phyloP scores from a whole-genome alignment of 1,140 invertebrate genomes.

The Heliconius hewitsoni region DNA sequence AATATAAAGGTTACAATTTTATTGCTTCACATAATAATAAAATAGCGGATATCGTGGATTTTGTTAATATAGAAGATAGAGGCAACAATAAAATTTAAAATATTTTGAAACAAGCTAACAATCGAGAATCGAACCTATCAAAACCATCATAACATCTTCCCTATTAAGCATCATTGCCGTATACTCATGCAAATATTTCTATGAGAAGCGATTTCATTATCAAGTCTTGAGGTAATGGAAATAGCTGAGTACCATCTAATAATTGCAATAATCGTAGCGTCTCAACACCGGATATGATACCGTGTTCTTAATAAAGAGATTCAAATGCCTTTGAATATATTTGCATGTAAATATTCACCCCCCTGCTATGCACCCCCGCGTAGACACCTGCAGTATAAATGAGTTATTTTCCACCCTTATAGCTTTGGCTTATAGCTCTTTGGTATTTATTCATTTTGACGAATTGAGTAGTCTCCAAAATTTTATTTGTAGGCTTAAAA shows the following conservation, averaged over 20 bases:
- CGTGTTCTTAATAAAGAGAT: conserved; percentile 35
- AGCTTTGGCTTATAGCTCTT: conserved; percentile 10
- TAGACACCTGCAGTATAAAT: conserved; percentile 35
- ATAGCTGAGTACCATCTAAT: not conserved
- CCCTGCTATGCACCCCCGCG: conserved; percentile 3
- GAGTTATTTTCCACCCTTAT: conserved; percentile 23
- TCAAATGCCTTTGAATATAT: conserved; percentile 35
- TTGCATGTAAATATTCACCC: conserved; percentile 36
- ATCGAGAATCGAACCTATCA: too few relatives aligned
- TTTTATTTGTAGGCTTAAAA: not conserved
- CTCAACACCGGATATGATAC: conserved; percentile 4
- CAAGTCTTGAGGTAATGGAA: not conserved
- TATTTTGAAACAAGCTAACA: too few relatives aligned
- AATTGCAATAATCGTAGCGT: conserved; percentile 2
- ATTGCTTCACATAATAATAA: too few relatives aligned
- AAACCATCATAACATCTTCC: too few relatives aligned
- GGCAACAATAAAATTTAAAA: too few relatives aligned
- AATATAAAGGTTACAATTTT: too few relatives aligned
- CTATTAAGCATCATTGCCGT: too few relatives aligned
- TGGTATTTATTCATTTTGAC: not conserved
- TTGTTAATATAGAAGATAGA: too few relatives aligned
- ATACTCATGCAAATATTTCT: too few relatives aligned
- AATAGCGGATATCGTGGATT: too few relatives aligned
- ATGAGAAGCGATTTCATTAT: not conserved
- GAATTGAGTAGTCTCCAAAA: not conserved